Evolutionary conservation across 2,113 vertebrate genomes (phyloP), one percentile per base, ranked within the genome.

Genomic region (Microcebus lehilahytsara): DNA sequence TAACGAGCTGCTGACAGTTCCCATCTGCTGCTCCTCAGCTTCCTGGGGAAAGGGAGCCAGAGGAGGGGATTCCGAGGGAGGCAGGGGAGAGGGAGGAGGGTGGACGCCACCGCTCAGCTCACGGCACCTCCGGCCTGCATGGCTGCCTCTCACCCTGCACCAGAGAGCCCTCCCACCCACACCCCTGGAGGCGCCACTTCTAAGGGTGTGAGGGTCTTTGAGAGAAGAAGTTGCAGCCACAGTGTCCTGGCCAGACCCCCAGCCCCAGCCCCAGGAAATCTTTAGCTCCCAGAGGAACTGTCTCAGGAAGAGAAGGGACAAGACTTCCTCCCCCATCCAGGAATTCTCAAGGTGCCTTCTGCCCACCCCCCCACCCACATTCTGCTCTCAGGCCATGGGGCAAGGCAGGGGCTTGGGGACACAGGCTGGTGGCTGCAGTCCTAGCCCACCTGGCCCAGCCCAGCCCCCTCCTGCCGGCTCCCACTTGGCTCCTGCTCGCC

Each of bases 21-120:
- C 95, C 90, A 87, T 92, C 88, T 93, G 92, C 77, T 93, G 46
- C 80, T 90, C 81, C 58, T 69, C 56, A 66, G 46, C 91, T 97
- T 96, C 87, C 92, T 74, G 34, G 94, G 77, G 78, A 80, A 75
- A 91, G 12, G 37, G 27, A 78, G 71, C 46, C 19, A 81, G 27
- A 32, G 77, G 14, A 72, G 60, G 37, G 32, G 16, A 66, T 12
- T 2, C 37, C 17, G 30, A 53, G 77, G 10, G 46, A 69, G 71
- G 64, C 14, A 3, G 37, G 11, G 53, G 51, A 32, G 40, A 91
- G 72, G n/a, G 13, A 42, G 64, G 32, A 20, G 3, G 9, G 92
- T 67, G 37, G 37, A 58, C 20, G 40, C 51, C 22, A 9, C 19
- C 0, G 27, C 56, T 60, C 9, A 14, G 78, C 42, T 27, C 56